Evolutionary conservation across 1,140 invertebrate genomes (phyloP), one percentile per base, ranked within the genome.

Genomic region (Drosophila sulfurigaster): DNA sequence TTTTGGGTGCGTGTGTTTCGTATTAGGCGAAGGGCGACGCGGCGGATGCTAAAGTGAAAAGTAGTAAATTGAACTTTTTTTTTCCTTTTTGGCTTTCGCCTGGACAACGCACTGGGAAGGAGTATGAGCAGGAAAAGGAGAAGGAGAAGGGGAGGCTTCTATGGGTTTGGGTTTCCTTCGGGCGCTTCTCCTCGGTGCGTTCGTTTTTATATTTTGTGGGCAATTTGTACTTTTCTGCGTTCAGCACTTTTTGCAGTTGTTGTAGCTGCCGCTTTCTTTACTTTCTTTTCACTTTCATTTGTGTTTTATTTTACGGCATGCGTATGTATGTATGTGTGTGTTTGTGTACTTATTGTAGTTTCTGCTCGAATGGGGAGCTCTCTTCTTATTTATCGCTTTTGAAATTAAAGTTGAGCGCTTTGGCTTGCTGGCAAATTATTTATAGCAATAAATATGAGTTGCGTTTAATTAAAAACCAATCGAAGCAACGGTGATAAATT

Each of bases 191-290:
- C 35, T 20, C 8, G 41, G 54, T 57, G 15, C 13, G 32, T 56
- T 78, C 60, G 70, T 78, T 89, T 83, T 89, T 83, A 78, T 89
- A 81, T 88, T 88, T 88, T 88, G 83, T 88, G 83, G 85, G 83
- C 85, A 89, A 88, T 88, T 88, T 88, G 83, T 88, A 88, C 83
- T 88, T 88, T 88, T 85, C 85, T 89, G 85, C 85, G 83, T 81
- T 88, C 83, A 88, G 83, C 83, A 88, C 78, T 88, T 88, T 88
- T 89, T 81, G 77, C 70, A 87, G 82, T 86, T 82, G 71, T 66
- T 72, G 79, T 56, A 41, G 20, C 46, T 43, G 59, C 59, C 54
- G 79, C 74, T 85, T 85, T 78, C 72, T 73, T 77, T 78, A 79
- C 79, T 81, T 88, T 89, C 83, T 83, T 81, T 89, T 88, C 83